Evolutionary conservation across 2,113 vertebrate species (phyloP).

Genomic region (Nothocercus julius): DNA sequence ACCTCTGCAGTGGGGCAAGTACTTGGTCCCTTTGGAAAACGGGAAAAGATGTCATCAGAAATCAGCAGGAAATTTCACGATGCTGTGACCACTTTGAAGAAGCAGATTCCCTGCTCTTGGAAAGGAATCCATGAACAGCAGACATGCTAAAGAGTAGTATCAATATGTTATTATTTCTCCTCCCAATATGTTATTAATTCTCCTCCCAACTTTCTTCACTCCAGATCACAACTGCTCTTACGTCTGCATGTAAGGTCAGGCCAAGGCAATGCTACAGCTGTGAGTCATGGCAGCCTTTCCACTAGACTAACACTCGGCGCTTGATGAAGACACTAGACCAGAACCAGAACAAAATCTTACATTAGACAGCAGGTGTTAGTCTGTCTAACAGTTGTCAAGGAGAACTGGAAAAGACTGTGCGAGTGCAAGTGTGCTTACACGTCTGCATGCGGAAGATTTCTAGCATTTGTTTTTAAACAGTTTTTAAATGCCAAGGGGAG

Average conservation of each 20-base stretch:
- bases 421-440: fast-evolving
- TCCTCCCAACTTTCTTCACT: not conserved
- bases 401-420: not conserved
- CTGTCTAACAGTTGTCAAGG: not conserved
- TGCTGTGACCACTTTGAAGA: not conserved
- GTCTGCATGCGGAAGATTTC: not conserved
- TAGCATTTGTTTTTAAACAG: not conserved
- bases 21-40: not conserved
- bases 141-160: not conserved
- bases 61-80: not conserved
- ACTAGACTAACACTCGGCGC: not conserved
- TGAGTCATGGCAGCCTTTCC: fast-evolving
- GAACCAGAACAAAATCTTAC: not conserved
- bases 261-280: not conserved
- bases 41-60: not conserved
- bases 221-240: not conserved
- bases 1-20: not conserved
- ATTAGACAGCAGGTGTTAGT: not conserved
- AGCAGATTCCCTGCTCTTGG: not conserved
- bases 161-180: not conserved
- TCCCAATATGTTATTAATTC: too few relatives aligned
- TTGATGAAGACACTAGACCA: not conserved
- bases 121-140: not conserved
- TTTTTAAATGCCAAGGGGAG: not conserved
- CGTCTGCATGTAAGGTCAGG: fast-evolving